These are phyloP conservation scores for Ceraclea dissimilis DNA, from an alignment of 2,888 invertebrate genomes.

Conservation along the genomic window DNA sequence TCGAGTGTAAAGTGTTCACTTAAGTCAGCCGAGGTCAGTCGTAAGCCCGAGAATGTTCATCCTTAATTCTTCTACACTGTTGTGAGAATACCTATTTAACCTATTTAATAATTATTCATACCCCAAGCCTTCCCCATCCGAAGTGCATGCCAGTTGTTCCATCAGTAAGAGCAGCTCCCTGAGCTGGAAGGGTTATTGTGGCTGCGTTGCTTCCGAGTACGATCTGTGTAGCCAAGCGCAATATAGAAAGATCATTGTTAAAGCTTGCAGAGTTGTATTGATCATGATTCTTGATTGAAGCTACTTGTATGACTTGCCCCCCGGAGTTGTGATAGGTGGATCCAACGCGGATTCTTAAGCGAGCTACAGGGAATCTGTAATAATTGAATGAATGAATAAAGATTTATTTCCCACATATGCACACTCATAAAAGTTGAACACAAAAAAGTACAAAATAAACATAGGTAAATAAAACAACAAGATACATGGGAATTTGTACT, in stretches of 20 bases:
- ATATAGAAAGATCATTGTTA: constrained; percentile 38
- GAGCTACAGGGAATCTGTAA: constrained; percentile 13
- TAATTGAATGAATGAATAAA: background rate
- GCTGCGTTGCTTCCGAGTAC: constrained; percentile 31
- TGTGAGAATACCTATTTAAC: no score
- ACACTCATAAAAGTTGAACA: no score
- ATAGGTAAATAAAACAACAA: no score
- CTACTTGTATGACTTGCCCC: constrained; percentile 35
- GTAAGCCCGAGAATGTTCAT: no score
- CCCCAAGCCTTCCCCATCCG: constrained; percentile 44
- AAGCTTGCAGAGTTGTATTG: constrained; percentile 31
- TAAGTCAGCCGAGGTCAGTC: no score
- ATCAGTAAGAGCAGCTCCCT: constrained; percentile 30
- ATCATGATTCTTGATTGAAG: constrained; percentile 33
- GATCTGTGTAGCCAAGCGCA: constrained; percentile 33
- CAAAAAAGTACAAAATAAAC: no score
- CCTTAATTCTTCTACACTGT: no score
- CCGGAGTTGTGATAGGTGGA: constrained; percentile 34
- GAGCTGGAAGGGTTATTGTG: constrained; percentile 32
- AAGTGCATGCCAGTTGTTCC: constrained; percentile 39
- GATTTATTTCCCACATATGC: no score
- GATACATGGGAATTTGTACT: no score
- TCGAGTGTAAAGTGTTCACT: no score
- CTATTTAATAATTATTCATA: no score
- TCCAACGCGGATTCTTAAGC: constrained; percentile 19